Conservation (phyloP, 64 coral and sea anemone genomes). For the Montipora foliosa region DNA sequence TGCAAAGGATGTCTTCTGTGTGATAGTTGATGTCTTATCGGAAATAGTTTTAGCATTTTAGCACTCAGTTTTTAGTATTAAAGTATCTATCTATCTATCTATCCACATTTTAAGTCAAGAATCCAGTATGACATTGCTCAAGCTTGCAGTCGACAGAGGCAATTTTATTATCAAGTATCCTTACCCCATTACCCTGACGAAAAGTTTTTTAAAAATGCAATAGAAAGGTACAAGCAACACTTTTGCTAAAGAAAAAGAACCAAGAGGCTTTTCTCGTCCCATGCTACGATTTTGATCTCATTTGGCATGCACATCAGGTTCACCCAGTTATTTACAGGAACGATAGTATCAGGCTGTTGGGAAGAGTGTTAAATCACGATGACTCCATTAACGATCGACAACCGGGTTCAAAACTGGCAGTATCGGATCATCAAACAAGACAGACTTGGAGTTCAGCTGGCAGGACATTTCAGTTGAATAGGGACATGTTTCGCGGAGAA, state of each 20-base stretch:
- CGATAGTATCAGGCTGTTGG: conserved; percentile 61
- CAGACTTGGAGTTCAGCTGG: conserved; percentile 58
- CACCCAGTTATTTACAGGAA: conserved; percentile 66
- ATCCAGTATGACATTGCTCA: conserved; percentile 62
- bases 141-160: conserved; percentile 62
- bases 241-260: conserved; percentile 64
- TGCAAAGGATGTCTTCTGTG: no score
- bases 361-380: conserved; percentile 50
- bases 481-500: conserved; percentile 79
- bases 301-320: conserved; percentile 90
- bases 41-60: no score
- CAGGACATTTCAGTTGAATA: conserved; percentile 26
- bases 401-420: not conserved
- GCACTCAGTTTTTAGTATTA: no score
- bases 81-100: no score
- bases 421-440: conserved; percentile 49
- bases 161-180: conserved; percentile 78
- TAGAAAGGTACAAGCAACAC: conserved; percentile 76
- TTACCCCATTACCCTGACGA: conserved; percentile 74
- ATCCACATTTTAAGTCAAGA: conserved; percentile 36
- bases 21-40: no score
- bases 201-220: conserved; percentile 57
- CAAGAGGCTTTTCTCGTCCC: conserved; percentile 71
- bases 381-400: no score
- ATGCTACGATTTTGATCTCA: conserved; percentile 92